Evolutionary conservation across 30 jellyfish, hydroid and myxozoan species (phyloP), one percentile per base, ranked within the genome.

Genomic region (Turritopsis dohrnii): DNA sequence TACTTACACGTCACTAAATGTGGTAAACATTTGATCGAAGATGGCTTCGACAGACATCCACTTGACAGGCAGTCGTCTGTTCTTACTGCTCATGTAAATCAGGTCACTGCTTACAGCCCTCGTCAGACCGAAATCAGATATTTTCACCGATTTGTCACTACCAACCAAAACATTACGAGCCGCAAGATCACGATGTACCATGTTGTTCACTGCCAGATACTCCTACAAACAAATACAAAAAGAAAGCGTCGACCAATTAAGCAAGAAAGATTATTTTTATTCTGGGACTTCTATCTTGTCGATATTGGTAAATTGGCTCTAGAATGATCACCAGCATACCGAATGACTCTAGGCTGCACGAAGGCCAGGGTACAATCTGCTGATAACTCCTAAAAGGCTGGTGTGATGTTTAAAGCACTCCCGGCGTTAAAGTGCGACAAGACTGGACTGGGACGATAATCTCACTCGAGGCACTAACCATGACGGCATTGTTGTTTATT

Each of bases 11-110:
- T 91, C 97, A 72, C 96, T 87, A 83, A 41, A 75, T 17, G 94
- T 54, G 4, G 98, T 93, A 31, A 88, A 93, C 54, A 74, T 79
- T 66, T 93, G 98, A 74, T 88, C 94, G 41, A 88, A 41, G 17
- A 93, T 88, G 28, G 98, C 98, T 88, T 93, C 98, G 13, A 85
- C 75, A 28, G 98, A 88, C 98, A 93, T 93, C 98, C 98, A 93
- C 72, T 93, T 93, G 65, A 93, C 72, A 25, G 98, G 98, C 76
- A 93, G 29, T 53, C 87, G 75, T 20, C 96, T 87, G 53, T 85
- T 85, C 66, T 86, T 93, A 52, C 79, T 88, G 53, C 96, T 84
- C 88, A 85, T 88, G 88, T 93, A 93, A 72, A 88, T 90, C 79
- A 88, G 71, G 75, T 93, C 96, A 28, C 84, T 89, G 81, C 86